phyloP scores from a whole-genome alignment of 1,140 invertebrate species.

The Protaetia brevitarsis region DNA sequence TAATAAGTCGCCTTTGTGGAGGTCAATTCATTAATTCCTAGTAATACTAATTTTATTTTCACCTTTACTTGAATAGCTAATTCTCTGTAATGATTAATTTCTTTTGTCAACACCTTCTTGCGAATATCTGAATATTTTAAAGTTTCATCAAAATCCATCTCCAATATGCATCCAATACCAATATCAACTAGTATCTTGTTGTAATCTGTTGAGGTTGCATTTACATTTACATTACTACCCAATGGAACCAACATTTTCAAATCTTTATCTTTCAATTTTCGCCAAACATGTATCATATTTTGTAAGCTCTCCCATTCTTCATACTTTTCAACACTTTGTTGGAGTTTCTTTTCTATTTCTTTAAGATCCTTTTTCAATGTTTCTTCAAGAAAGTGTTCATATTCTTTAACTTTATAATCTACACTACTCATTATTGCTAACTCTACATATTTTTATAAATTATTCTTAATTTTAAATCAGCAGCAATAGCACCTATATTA shows the following conservation, averaged over 20 bases:
- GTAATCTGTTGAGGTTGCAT: slow-evolving; percentile 37
- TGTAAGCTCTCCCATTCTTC: slow-evolving; percentile 44
- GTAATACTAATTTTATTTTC: slow-evolving; percentile 45
- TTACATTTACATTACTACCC: slow-evolving; percentile 32
- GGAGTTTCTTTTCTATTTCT: slow-evolving; percentile 36
- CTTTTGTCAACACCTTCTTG: slow-evolving; percentile 40
- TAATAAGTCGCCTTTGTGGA: neutral
- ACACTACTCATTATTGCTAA: slow-evolving; percentile 18
- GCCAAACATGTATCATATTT: slow-evolving; percentile 32
- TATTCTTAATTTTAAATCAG: too few species aligned
- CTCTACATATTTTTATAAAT: neutral
- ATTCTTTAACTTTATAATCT: slow-evolving; percentile 40
- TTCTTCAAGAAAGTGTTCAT: slow-evolving; percentile 43
- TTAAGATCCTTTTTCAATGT: slow-evolving; percentile 43
- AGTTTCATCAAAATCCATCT: slow-evolving; percentile 44
- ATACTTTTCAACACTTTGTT: slow-evolving; percentile 32
- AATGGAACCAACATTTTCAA: slow-evolving; percentile 37
- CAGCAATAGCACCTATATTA: too few species aligned
- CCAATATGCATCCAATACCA: slow-evolving; percentile 41
- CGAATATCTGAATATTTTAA: slow-evolving; percentile 45
- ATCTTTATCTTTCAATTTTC: slow-evolving; percentile 40
- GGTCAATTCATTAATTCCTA: slow-evolving; percentile 44
- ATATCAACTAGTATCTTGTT: slow-evolving; percentile 40
- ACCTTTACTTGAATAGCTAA: slow-evolving; percentile 45
- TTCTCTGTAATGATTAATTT: slow-evolving; percentile 43